phyloP scores from a whole-genome alignment of 2,797 vertebrate genomes.

The Scarus forsteni region DNA sequence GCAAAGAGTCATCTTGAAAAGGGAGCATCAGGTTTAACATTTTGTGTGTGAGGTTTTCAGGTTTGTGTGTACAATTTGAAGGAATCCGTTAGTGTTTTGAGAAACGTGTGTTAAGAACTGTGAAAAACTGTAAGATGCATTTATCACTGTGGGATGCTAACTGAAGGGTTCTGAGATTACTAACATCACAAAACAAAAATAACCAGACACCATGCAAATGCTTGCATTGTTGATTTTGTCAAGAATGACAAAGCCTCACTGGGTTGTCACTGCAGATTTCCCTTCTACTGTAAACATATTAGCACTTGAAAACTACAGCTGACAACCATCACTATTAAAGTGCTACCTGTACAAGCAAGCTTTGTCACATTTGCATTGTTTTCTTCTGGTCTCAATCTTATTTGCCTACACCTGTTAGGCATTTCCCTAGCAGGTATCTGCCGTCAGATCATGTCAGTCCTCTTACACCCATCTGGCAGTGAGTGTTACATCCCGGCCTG shows the following conservation, averaged over 20 bases:
- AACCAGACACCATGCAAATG: neutral
- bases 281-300: neutral
- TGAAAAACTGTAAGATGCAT: no score
- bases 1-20: no score
- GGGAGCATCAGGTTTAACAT: no score
- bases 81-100: no score
- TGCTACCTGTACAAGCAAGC: constrained; percentile 7
- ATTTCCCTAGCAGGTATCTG: constrained; percentile 21
- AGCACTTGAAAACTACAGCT: constrained; percentile 1
- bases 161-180: neutral
- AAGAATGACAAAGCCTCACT: constrained; percentile 32
- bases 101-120: no score
- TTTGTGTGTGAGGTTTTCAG: no score
- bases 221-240: neutral
- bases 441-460: constrained; percentile 32
- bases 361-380: constrained; percentile 49
- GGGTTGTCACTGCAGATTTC: constrained; percentile 36
- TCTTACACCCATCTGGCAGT: constrained; percentile 47
- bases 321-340: neutral
- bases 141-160: neutral
- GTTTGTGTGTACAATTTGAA: no score
- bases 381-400: constrained; percentile 3
- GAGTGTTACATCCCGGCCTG: constrained; percentile 40
- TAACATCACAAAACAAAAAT: no score
- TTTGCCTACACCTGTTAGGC: constrained; percentile 51